phyloP scores from a whole-genome alignment of 2,888 invertebrate genomes.

The Agrotis puta region DNA sequence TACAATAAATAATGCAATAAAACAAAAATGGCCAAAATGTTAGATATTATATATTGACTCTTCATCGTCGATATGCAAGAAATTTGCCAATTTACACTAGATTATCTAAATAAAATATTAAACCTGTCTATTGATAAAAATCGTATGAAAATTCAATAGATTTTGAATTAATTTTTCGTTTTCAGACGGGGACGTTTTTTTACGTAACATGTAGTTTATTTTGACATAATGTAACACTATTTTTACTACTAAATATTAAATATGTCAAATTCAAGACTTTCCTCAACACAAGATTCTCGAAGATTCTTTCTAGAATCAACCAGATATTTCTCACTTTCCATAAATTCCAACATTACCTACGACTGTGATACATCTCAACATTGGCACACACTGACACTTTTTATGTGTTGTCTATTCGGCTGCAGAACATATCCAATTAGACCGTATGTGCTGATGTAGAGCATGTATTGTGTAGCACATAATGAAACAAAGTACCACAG shows the following conservation, averaged over 20 bases:
- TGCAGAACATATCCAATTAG: slow-evolving; percentile 63
- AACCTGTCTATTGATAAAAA: no score
- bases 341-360: background rate
- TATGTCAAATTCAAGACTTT: background rate
- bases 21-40: no score
- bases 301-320: no score
- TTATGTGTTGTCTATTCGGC: slow-evolving; percentile 62
- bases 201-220: background rate
- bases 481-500: slow-evolving; percentile 61
- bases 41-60: no score
- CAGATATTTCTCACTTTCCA: background rate
- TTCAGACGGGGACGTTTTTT: no score
- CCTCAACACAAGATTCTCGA: background rate
- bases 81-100: no score
- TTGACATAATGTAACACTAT: background rate
- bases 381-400: slow-evolving; percentile 53
- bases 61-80: no score
- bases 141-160: no score
- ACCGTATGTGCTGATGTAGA: slow-evolving; percentile 54
- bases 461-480: slow-evolving; percentile 53
- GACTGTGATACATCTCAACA: slow-evolving; percentile 52
- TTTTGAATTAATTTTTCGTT: no score
- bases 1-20: no score
- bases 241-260: background rate
- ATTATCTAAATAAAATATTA: no score